Percentiles rank a stretch among this genome's conserved stretches.
Conservation (phyloP, 2,113 vertebrate genomes). For the Ammospiza caudacuta region DNA sequence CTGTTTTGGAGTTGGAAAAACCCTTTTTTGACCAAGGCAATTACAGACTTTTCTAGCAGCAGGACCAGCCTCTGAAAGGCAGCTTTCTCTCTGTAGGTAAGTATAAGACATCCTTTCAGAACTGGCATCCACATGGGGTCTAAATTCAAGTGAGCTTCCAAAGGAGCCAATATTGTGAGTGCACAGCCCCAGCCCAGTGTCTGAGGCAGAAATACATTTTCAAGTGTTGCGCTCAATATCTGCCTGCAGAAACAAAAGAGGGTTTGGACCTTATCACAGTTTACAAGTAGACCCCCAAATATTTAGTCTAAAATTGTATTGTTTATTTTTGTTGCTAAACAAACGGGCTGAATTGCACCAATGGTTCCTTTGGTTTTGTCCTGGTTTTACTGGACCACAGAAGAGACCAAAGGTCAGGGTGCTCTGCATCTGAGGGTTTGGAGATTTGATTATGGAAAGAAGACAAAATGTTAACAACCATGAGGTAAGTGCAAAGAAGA, state of each 20-base stretch:
- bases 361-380: neutral
- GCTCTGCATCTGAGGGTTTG: neutral
- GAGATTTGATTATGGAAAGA: neutral
- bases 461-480: slow-evolving; percentile 12
- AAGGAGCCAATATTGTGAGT: neutral
- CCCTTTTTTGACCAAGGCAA: neutral
- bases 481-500: neutral
- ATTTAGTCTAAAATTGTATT: neutral
- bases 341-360: neutral
- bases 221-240: neutral
- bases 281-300: neutral
- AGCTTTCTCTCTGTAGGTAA: neutral
- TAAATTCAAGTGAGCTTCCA: neutral
- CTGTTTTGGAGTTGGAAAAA: neutral
- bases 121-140: neutral
- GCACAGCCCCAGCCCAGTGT: neutral
- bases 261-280: neutral
- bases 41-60: neutral
- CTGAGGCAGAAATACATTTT: neutral
- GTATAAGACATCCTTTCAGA: neutral
- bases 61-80: neutral
- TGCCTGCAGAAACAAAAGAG: neutral
- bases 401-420: neutral
- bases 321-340: neutral
- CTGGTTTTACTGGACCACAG: neutral